Evolutionary conservation across 2,113 vertebrate species (phyloP).

Genomic region (Sorex araneus): DNA sequence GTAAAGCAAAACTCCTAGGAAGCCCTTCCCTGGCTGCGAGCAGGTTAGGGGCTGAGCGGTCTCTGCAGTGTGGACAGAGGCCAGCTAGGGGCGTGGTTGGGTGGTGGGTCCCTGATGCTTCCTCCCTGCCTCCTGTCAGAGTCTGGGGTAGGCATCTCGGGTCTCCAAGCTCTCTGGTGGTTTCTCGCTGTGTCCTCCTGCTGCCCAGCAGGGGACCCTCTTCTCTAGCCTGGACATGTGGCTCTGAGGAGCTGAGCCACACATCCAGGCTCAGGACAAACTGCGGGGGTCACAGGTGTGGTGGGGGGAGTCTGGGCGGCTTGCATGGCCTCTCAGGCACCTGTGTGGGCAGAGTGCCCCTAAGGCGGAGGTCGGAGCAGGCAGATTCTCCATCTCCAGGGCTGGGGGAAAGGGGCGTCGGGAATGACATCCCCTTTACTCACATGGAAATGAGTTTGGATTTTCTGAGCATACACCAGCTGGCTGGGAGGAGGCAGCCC

Average conservation of each 20-base stretch:
- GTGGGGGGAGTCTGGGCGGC: background rate
- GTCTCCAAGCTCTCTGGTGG: no score
- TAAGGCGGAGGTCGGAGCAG: background rate
- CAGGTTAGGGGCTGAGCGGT: constrained; percentile 16
- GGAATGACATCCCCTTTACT: constrained; percentile 82
- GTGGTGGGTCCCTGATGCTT: background rate
- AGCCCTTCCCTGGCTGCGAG: background rate
- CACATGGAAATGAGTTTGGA: constrained; percentile 85
- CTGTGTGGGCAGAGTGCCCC: background rate
- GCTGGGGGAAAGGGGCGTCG: constrained; percentile 76
- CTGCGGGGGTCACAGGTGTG: no score
- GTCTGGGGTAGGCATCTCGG: no score
- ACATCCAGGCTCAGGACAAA: background rate
- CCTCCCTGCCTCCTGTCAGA: no score
- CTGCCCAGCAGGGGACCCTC: background rate
- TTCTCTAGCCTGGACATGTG: no score
- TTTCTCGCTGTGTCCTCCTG: background rate
- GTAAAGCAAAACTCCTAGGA: constrained; percentile 34
- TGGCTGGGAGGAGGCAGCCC: constrained; percentile 84
- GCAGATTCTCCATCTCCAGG: constrained; percentile 37
- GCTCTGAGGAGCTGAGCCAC: no score
- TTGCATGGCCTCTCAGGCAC: background rate
- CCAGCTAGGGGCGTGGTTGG: background rate
- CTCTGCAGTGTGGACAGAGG: background rate
- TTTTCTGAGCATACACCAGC: constrained; percentile 85